Percentiles rank a stretch among this genome's conserved stretches.
phyloP scores from a whole-genome alignment of 2,888 invertebrate genomes.

The Watsonalla cultraria region DNA sequence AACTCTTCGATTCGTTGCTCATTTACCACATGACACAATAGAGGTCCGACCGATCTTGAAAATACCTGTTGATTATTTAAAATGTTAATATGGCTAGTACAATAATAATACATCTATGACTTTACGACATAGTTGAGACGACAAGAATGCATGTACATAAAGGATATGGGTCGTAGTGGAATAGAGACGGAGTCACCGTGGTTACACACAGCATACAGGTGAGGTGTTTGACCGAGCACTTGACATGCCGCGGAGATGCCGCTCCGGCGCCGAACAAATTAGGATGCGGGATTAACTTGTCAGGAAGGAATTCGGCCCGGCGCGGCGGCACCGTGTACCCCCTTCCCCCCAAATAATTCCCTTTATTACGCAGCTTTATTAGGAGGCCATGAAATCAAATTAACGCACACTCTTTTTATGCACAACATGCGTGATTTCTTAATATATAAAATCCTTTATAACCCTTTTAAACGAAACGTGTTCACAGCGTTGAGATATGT shows the following conservation, averaged over 20 bases:
- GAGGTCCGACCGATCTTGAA: too few relatives aligned
- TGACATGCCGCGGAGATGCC: conserved; percentile 45
- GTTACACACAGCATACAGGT: conserved; percentile 35
- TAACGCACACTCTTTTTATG: conserved; percentile 26
- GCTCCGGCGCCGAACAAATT: conserved; percentile 55
- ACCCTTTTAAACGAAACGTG: not conserved
- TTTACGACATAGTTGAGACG: not conserved
- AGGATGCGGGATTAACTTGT: conserved; percentile 55
- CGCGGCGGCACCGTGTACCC: conserved; percentile 2
- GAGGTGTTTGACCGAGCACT: conserved; percentile 60
- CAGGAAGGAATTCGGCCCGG: conserved; percentile 41
- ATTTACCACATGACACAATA: too few relatives aligned
- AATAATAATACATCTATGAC: not conserved
- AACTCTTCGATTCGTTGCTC: too few relatives aligned
- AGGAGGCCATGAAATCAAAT: conserved; percentile 32
- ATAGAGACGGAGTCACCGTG: conserved; percentile 17
- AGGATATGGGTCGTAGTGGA: not conserved
- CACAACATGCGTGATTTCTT: conserved; percentile 34
- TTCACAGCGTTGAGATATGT: not conserved
- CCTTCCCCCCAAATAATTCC: conserved; percentile 38
- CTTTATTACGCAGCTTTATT: conserved; percentile 28
- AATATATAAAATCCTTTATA: conserved; percentile 8
- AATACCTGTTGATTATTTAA: too few relatives aligned
- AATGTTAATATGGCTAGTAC: not conserved
- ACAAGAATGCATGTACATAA: not conserved